Evolutionary conservation across 2,888 invertebrate species (phyloP).

Genomic region (Antheraea assamensis): DNA sequence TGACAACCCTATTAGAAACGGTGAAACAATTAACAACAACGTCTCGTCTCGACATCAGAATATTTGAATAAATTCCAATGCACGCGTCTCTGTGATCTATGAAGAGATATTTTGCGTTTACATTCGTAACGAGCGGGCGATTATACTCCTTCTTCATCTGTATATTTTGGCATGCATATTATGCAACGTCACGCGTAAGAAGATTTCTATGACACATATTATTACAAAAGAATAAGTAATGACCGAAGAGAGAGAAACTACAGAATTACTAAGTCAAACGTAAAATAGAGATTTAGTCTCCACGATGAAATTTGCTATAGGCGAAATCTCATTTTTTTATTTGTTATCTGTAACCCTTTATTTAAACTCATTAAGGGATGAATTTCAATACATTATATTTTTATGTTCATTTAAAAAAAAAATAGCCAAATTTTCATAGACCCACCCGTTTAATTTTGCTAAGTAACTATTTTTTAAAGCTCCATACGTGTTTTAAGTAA

Average conservation of each 20-base stretch:
- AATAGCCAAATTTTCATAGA: too few relatives aligned
- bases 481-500: too few relatives aligned
- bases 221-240: neutral
- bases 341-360: too few relatives aligned
- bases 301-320: too few relatives aligned
- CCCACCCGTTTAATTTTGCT: too few relatives aligned
- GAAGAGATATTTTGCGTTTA: conserved; percentile 2
- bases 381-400: too few relatives aligned
- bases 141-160: neutral
- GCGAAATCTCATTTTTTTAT: too few relatives aligned
- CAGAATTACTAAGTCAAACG: neutral
- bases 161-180: neutral
- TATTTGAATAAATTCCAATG: conserved; percentile 12
- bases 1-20: neutral
- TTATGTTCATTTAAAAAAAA: too few relatives aligned
- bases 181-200: neutral
- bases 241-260: neutral
- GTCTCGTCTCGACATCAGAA: conserved; percentile 7
- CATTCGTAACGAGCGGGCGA: neutral
- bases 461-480: too few relatives aligned
- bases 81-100: neutral
- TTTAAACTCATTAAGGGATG: too few relatives aligned
- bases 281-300: too few relatives aligned
- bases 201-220: neutral
- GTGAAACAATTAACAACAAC: conserved; percentile 12